Evolutionary conservation across 2,797 vertebrate species (phyloP), one percentile per base, ranked within the genome.

Genomic region (Lindbergichthys nudifrons): DNA sequence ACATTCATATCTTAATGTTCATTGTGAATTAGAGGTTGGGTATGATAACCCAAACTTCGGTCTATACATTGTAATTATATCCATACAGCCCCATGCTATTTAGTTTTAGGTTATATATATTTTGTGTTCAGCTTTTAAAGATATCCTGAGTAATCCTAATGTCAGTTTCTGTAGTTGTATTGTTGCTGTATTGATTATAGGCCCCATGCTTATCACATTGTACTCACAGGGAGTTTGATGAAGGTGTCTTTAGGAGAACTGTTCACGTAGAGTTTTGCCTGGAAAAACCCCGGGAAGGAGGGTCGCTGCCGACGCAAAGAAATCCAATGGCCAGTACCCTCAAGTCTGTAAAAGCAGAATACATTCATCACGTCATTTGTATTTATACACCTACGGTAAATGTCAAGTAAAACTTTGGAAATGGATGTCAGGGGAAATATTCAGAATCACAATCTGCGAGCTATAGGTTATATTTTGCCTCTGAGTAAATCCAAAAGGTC

Each of bases 201-300:
- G 10, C 51, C 3, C 3, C 1, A 3, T 56, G 39, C 1, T 36
- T 48, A 26, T 65, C 9, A 7, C 39, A 36, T 9, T 36, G 32
- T 36, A 85, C 91, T 91, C 74, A 96, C 97, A 87, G 96, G 94
- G 10, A 97, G 93, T 83, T 96, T 97, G 83, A 99, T 42, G 88
- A 97, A 99, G 13, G 96, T 98, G 89, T 97, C 96, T 60, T 80
- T 90, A 2, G 96, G 96, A 50, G 85, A 63, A 10, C 87, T 78
- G 30, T 89, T 90, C 64, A 97, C 88, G 9, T 93, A 73, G 30
- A 98, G 87, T 67, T 19, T 91, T 4, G 92, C 94, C 0, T 94
- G 91, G 80, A 97, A 97, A 71, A 98, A 99, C 0, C 93, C 94
- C 0, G 97, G 97, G 16, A 95, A 93, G 0, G 81, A 59, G 0